Conservation (phyloP, 2,888 invertebrate genomes). For the Trachelus troglodyta region DNA sequence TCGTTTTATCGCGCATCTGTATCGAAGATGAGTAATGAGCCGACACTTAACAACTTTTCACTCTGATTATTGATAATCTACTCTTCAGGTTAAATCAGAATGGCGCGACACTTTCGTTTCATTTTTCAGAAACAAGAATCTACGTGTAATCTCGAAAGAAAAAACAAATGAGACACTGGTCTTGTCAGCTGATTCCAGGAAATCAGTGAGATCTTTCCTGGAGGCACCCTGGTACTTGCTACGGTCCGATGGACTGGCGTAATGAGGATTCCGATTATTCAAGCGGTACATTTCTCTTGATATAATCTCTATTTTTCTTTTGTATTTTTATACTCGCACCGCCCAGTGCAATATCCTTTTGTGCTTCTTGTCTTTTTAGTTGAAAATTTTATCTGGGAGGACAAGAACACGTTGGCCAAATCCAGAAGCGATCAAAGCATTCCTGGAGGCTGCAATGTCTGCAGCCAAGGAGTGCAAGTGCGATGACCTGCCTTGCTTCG, state of each 20-base stretch:
- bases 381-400: slow-evolving; percentile 42
- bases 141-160: background rate
- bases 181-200: background rate
- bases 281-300: slow-evolving; percentile 40
- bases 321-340: background rate
- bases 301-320: background rate
- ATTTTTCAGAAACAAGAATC: background rate
- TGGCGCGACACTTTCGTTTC: background rate
- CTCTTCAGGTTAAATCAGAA: background rate
- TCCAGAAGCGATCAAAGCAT: slow-evolving; percentile 40
- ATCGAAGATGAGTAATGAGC: too few relatives aligned
- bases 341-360: background rate
- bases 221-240: slow-evolving; percentile 25
- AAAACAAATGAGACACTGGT: background rate
- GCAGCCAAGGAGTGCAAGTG: slow-evolving; percentile 37
- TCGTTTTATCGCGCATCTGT: background rate
- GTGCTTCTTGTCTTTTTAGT: slow-evolving; percentile 25
- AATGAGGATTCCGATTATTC: slow-evolving; percentile 46
- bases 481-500: background rate
- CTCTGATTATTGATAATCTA: background rate
- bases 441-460: slow-evolving; percentile 34
- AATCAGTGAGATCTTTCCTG: slow-evolving; percentile 17
- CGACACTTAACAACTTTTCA: background rate
- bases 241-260: slow-evolving; percentile 49
- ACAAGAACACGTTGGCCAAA: slow-evolving; percentile 27